Percentiles rank a stretch among this genome's conserved stretches.
These are phyloP conservation scores for Noturus placidus DNA, from an alignment of 2,113 vertebrate genomes.

Conservation along the genomic window DNA sequence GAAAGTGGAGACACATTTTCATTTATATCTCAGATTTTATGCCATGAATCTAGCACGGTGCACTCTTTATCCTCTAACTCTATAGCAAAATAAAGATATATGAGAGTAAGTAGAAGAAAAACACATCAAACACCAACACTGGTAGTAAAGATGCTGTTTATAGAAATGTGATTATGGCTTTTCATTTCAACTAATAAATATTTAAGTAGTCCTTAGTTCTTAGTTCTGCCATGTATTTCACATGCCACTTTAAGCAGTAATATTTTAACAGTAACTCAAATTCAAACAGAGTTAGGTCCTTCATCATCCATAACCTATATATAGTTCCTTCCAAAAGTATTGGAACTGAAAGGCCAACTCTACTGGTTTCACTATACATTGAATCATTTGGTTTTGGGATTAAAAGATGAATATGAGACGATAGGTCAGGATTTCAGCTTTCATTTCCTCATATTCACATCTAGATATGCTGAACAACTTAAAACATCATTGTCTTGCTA, in stretches of 20 bases:
- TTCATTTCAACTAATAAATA: not conserved
- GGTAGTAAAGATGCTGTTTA: not conserved
- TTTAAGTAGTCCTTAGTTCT: not conserved
- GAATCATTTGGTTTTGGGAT: no score
- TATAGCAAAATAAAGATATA: not conserved
- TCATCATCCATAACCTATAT: no score
- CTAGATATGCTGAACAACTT: no score
- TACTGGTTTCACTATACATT: no score
- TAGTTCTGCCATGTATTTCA: conserved; percentile 6
- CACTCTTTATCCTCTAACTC: not conserved
- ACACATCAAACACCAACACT: not conserved
- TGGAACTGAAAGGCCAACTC: no score
- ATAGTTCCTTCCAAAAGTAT: no score
- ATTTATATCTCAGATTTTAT: not conserved
- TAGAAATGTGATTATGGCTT: not conserved
- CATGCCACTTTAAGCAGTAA: not conserved
- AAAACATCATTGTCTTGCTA: no score
- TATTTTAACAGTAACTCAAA: not conserved
- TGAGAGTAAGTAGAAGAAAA: not conserved
- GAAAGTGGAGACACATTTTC: not conserved
- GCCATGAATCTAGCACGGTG: not conserved
- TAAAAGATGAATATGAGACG: no score
- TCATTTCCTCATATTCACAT: no score
- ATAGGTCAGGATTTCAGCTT: no score
- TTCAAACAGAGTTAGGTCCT: not conserved